phyloP scores from a whole-genome alignment of 2,888 invertebrate genomes.

The Stictocephala bisonia region DNA sequence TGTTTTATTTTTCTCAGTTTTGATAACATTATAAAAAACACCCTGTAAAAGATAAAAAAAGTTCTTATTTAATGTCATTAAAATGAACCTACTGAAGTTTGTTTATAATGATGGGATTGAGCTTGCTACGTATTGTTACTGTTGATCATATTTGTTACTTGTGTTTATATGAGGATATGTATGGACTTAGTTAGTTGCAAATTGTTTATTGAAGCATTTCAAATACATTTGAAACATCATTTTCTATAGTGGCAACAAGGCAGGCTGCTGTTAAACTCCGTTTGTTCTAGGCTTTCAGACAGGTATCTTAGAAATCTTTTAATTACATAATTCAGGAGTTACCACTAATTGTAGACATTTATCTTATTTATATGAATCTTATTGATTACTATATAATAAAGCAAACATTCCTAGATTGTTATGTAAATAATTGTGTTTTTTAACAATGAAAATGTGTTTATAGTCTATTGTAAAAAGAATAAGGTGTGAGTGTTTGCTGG shows the following conservation, averaged over 20 bases:
- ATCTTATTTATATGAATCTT: slow-evolving; percentile 54
- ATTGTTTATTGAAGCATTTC: slow-evolving; percentile 36
- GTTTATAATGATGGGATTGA: slow-evolving; percentile 11
- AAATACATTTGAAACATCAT: slow-evolving; percentile 56
- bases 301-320: slow-evolving; percentile 55
- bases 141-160: slow-evolving; percentile 35
- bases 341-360: slow-evolving; percentile 56
- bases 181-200: slow-evolving; percentile 33
- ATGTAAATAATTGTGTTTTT: slow-evolving; percentile 58
- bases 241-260: slow-evolving; percentile 55
- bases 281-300: slow-evolving; percentile 56
- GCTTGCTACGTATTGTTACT: slow-evolving; percentile 30
- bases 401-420: slow-evolving; percentile 58
- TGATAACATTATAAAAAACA: too few species aligned
- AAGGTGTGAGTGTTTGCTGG: slow-evolving; percentile 42
- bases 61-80: too few species aligned
- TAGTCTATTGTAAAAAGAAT: slow-evolving; percentile 55
- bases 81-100: too few species aligned
- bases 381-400: slow-evolving; percentile 56
- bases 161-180: slow-evolving; percentile 27
- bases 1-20: too few species aligned
- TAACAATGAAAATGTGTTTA: slow-evolving; percentile 56
- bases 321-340: slow-evolving; percentile 54
- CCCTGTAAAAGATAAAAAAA: too few species aligned
- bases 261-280: slow-evolving; percentile 52